Evolutionary conservation across 2,888 invertebrate genomes (phyloP), one percentile per base, ranked within the genome.

Genomic region (Drosophila paramelanica): DNA sequence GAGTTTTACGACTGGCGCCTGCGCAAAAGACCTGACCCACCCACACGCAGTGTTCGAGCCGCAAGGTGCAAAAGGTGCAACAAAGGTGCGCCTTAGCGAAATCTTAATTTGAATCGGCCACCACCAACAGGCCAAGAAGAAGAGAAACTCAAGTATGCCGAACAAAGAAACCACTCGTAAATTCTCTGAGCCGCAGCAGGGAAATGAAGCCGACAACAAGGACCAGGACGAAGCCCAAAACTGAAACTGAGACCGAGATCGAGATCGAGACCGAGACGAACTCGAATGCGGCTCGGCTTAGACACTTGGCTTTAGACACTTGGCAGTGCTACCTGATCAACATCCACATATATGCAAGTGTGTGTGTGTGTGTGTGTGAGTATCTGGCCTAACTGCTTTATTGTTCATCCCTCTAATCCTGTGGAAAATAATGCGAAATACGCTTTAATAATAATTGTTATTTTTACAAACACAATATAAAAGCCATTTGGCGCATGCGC

Each of bases 361-460:
- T 45, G 6, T 57, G 3, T 43, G 2, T 38, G 13, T 20, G 11
- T 39, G 1, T 42, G 14, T 55, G 17, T 56, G 23, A 55, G 25
- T 50, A 57, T 60, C 61, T 69, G 27, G 42, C 69, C 61, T 82
- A 74, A 71, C 77, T 81, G 73, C 80, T 84, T 89, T 87, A 86
- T 86, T 89, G 89, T 86, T 72, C 69, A 59, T 73, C 69, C 59
- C 74, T 84, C 66, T 89, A 86, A 89, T 88, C 89, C 89, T 79
- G 82, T 85, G 82, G 89, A 80, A 85, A 88, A 86, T 85, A 86
- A 88, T 86, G 88, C 80, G 85, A 88, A 86, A 87, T 89, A 87
- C 89, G 81, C 81, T 86, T 86, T 87, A 86, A 86, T 86, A 87
- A 87, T 85, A 87, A 85, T 85, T 85, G 85, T 86, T 86, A 81